Percentiles rank a stretch among this genome's conserved stretches.
Evolutionary conservation across 2,113 vertebrate genomes (phyloP).

Genomic region (Amblyornis subalaris): DNA sequence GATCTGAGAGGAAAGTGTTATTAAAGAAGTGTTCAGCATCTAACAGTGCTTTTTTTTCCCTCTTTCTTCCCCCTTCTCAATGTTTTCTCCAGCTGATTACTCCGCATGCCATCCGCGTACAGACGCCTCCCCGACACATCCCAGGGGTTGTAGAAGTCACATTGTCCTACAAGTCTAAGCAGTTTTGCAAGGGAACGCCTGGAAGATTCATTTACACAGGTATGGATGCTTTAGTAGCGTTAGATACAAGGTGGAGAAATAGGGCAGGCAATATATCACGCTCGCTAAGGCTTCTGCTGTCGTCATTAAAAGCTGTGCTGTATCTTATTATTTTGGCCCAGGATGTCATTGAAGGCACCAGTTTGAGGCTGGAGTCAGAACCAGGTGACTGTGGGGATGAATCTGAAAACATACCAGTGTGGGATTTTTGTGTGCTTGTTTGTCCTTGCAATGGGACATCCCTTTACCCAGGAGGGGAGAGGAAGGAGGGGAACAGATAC

Average conservation of each 20-base stretch:
- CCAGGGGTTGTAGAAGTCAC: constrained; percentile 98
- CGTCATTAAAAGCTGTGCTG: neutral
- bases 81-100: constrained; percentile 89
- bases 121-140: constrained; percentile 97
- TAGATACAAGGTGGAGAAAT: neutral
- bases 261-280: neutral
- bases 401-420: neutral
- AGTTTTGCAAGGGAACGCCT: constrained; percentile 99
- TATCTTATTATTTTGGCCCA: neutral
- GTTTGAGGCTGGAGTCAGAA: neutral
- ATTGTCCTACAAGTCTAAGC: constrained; percentile 98
- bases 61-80: neutral
- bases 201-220: constrained; percentile 99
- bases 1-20: constrained; percentile 54
- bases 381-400: neutral
- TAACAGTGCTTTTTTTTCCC: constrained; percentile 30
- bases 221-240: constrained; percentile 56
- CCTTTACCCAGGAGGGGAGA: neutral
- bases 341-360: neutral
- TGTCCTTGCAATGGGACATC: neutral
- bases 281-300: neutral
- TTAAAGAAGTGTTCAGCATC: constrained; percentile 45
- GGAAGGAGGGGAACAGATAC: neutral
- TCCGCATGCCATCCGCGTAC: constrained; percentile 95
- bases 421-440: neutral